Conservation (phyloP, 2,888 invertebrate genomes). For the Andricus quercusramuli region DNA sequence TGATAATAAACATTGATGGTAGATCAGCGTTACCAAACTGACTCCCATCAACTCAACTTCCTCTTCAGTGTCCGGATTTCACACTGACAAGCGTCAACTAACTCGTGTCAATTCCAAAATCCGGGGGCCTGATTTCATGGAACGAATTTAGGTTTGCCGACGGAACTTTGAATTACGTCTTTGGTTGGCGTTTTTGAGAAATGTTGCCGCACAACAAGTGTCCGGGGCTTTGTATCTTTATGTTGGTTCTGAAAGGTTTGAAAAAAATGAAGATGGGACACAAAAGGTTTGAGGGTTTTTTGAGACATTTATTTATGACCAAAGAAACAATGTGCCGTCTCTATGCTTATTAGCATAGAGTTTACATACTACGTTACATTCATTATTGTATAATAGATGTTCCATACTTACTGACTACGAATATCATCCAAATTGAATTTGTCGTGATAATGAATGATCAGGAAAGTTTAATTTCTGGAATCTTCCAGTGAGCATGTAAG, state of each 20-base stretch:
- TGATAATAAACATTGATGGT: no score
- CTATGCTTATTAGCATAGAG: no score
- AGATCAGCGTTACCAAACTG: conserved; percentile 4
- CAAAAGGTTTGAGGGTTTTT: no score
- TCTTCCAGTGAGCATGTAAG: no score
- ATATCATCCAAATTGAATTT: no score
- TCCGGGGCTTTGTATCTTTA: background rate
- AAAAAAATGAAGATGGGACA: background rate
- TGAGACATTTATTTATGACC: no score
- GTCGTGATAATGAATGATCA: no score
- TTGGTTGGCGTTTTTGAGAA: conserved; percentile 9
- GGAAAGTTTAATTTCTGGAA: no score
- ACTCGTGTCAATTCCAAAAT: conserved; percentile 13
- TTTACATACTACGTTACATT: no score
- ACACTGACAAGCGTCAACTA: conserved; percentile 29
- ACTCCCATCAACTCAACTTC: background rate
- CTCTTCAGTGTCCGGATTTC: background rate
- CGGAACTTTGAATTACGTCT: conserved; percentile 10
- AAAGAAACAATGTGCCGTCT: no score
- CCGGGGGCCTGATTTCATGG: conserved; percentile 28
- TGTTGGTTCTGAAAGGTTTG: background rate
- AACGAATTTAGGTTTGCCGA: conserved; percentile 39
- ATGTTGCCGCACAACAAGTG: conserved; percentile 30
- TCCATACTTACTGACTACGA: no score
- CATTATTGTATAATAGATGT: no score